A percentile compares a stretch with the other conserved stretches of the same genome.
phyloP scores from a whole-genome alignment of 1,140 invertebrate genomes.

The Drosophila baimaii region DNA sequence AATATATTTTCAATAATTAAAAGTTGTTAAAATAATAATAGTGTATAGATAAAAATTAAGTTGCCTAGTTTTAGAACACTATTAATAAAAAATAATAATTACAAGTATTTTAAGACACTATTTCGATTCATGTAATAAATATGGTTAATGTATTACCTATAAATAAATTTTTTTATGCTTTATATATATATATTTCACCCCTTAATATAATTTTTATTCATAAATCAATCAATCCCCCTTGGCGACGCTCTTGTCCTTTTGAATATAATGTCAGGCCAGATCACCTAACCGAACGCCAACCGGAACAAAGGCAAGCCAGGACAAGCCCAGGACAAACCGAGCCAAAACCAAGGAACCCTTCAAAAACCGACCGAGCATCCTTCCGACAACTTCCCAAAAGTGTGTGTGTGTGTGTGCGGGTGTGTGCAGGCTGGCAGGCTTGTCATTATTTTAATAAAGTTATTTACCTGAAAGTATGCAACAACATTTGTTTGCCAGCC shows the following conservation, averaged over 20 bases:
- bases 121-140: no score
- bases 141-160: no score
- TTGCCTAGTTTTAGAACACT: no score
- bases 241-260: neutral
- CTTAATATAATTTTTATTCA: neutral
- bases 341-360: conserved; percentile 11
- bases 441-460: conserved; percentile 83
- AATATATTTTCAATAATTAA: no score
- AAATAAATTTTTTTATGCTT: neutral
- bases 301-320: conserved; percentile 7
- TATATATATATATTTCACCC: neutral
- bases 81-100: neutral
- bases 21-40: no score
- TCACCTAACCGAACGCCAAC: conserved; percentile 6
- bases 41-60: no score
- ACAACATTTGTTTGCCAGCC: conserved; percentile 78
- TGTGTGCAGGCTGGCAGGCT: conserved; percentile 35
- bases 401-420: conserved; percentile 1
- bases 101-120: no score
- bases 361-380: conserved; percentile 34
- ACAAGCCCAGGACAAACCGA: conserved; percentile 10
- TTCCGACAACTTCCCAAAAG: conserved; percentile 32
- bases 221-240: neutral
- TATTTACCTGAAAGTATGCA: conserved; percentile 82
- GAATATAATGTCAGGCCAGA: conserved; percentile 33